Percentiles rank a stretch among this genome's conserved stretches.
Conservation (phyloP, 2,113 vertebrate genomes). For the Sebastes schlegelii region DNA sequence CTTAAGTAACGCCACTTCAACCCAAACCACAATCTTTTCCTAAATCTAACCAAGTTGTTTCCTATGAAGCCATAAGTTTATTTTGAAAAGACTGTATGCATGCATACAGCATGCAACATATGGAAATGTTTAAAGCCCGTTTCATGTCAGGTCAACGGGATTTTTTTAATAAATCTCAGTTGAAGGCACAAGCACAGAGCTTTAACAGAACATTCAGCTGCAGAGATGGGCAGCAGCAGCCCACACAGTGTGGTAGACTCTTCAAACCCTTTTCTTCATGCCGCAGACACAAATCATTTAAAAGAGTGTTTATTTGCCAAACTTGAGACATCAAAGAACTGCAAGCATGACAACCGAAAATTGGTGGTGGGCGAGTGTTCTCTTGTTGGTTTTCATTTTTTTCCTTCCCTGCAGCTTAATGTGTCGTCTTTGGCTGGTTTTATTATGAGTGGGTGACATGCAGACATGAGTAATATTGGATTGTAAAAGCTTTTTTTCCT, state of each 20-base stretch:
- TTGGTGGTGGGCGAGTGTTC: conserved; percentile 60
- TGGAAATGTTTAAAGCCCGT: conserved; percentile 21
- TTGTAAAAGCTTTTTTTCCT: conserved; percentile 50
- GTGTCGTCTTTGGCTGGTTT: conserved; percentile 59
- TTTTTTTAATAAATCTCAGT: conserved; percentile 11
- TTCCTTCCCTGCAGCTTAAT: conserved; percentile 43
- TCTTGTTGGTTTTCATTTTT: conserved; percentile 27
- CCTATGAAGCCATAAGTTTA: neutral
- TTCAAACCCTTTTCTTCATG: conserved; percentile 31
- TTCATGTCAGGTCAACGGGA: conserved; percentile 36
- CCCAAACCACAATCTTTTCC: neutral
- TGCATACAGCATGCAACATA: too few relatives aligned
- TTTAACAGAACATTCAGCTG: conserved; percentile 1
- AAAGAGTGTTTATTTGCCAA: conserved; percentile 44
- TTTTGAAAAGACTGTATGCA: neutral
- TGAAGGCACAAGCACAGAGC: neutral
- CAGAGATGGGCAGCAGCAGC: conserved; percentile 27
- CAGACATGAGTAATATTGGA: conserved; percentile 59
- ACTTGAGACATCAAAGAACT: conserved; percentile 63
- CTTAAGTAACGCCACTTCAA: too few relatives aligned
- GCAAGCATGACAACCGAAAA: conserved; percentile 50
- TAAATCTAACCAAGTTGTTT: neutral
- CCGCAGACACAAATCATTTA: conserved; percentile 40
- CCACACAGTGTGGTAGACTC: conserved; percentile 35
- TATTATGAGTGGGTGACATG: conserved; percentile 68